Evolutionary conservation across 2,888 invertebrate species (phyloP).

Genomic region (Tanypteryx hageni): DNA sequence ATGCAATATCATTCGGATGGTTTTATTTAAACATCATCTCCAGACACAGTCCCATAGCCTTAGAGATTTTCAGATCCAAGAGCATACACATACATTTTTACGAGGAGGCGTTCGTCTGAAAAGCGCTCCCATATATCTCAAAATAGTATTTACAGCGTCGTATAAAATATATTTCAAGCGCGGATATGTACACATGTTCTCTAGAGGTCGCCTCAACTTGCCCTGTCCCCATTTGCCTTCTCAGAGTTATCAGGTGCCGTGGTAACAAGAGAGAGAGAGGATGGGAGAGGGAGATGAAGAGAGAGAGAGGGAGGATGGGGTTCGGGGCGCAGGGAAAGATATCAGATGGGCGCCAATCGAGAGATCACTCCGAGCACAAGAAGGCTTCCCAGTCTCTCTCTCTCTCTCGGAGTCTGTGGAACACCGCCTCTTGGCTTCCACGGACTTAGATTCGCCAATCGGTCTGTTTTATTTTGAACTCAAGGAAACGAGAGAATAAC

Average conservation of each 20-base stretch:
- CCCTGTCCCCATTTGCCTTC: background rate
- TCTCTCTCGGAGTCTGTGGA: no score
- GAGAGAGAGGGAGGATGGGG: background rate
- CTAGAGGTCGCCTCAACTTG: background rate
- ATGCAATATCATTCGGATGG: background rate
- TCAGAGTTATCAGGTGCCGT: background rate
- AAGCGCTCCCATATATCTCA: slow-evolving; percentile 54
- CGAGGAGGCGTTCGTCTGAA: slow-evolving; percentile 26
- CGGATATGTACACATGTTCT: slow-evolving; percentile 43
- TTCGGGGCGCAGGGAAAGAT: background rate
- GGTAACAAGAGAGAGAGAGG: background rate
- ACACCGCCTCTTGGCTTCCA: no score
- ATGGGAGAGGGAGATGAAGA: background rate
- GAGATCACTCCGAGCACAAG: background rate
- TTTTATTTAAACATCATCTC: slow-evolving; percentile 39
- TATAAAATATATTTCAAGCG: slow-evolving; percentile 59
- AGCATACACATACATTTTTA: slow-evolving; percentile 27
- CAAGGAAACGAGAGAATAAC: no score
- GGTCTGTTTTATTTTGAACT: no score
- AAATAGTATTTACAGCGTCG: slow-evolving; percentile 61
- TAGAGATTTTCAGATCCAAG: slow-evolving; percentile 30
- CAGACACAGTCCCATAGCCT: background rate
- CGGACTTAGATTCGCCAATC: no score
- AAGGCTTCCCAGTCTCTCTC: no score
- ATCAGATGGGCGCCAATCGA: background rate